These are phyloP conservation scores for Peromyscus maniculatus DNA, from an alignment of 2,113 vertebrate genomes.

Conservation along the genomic window DNA sequence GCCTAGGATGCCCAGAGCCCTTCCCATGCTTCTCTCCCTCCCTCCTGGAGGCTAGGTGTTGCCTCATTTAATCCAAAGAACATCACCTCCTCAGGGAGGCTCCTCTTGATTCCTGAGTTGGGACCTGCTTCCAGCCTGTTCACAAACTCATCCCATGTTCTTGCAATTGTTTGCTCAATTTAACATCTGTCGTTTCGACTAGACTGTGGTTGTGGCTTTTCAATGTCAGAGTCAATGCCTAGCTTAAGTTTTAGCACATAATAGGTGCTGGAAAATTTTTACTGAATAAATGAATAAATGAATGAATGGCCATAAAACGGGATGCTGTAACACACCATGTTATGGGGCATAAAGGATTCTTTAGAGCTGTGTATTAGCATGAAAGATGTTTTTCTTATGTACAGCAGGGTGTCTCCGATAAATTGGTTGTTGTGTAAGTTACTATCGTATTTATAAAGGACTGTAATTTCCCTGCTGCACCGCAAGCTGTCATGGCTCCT, in stretches of 20 bases:
- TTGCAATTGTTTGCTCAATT: neutral
- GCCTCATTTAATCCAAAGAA: neutral
- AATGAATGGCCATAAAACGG: neutral
- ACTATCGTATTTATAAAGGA: conserved; percentile 23
- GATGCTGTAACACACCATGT: neutral
- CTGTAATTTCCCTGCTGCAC: neutral
- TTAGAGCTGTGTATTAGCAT: neutral
- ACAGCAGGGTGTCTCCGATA: neutral
- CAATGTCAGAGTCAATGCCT: neutral
- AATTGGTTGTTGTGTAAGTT: conserved; percentile 27
- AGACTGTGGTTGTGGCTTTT: neutral
- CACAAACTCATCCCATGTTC: neutral
- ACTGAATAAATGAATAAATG: neutral
- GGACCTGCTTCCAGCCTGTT: neutral
- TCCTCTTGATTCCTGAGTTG: neutral
- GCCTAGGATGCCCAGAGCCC: neutral
- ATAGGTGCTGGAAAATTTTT: neutral
- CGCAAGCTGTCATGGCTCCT: neutral
- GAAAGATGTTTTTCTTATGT: neutral
- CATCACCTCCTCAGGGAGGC: neutral
- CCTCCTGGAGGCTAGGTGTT: neutral
- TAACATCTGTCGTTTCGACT: neutral
- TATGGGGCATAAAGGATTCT: neutral
- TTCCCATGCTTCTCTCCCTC: neutral
- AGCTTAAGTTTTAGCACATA: neutral